These are phyloP conservation scores for Macropis europaea DNA, from an alignment of 2,888 invertebrate genomes.

Conservation along the genomic window DNA sequence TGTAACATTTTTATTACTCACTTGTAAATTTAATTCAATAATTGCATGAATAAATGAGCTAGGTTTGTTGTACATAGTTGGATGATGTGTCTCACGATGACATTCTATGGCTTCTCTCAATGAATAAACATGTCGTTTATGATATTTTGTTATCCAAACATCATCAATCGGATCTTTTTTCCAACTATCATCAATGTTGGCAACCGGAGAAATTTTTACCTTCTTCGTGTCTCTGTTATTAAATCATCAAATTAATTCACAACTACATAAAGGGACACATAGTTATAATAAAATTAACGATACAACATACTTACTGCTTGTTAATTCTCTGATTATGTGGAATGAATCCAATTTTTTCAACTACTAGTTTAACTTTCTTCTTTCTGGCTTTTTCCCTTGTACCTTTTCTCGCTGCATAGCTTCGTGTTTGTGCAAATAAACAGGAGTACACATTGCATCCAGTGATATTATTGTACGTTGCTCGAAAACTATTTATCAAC, in stretches of 20 bases:
- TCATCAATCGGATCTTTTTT: slow-evolving; percentile 83
- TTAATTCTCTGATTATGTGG: neutral
- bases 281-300: neutral
- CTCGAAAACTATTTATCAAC: slow-evolving; percentile 40
- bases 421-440: slow-evolving; percentile 67
- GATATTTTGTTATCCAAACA: slow-evolving; percentile 83
- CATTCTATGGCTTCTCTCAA: slow-evolving; percentile 88
- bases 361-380: slow-evolving; percentile 86
- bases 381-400: slow-evolving; percentile 87
- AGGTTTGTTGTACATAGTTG: slow-evolving; percentile 89
- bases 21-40: slow-evolving; percentile 91
- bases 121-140: slow-evolving; percentile 83
- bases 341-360: slow-evolving; percentile 88
- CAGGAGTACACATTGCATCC: slow-evolving; percentile 36
- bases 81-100: slow-evolving; percentile 91
- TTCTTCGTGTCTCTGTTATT: neutral
- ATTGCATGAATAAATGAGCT: slow-evolving; percentile 86
- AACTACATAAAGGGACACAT: neutral
- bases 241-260: neutral
- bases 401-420: slow-evolving; percentile 91
- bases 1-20: slow-evolving; percentile 70
- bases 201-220: neutral
- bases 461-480: slow-evolving; percentile 13
- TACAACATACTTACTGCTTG: neutral
- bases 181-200: neutral